These are phyloP conservation scores for Ursus arctos DNA, from an alignment of 2,113 vertebrate species.

Conservation along the genomic window DNA sequence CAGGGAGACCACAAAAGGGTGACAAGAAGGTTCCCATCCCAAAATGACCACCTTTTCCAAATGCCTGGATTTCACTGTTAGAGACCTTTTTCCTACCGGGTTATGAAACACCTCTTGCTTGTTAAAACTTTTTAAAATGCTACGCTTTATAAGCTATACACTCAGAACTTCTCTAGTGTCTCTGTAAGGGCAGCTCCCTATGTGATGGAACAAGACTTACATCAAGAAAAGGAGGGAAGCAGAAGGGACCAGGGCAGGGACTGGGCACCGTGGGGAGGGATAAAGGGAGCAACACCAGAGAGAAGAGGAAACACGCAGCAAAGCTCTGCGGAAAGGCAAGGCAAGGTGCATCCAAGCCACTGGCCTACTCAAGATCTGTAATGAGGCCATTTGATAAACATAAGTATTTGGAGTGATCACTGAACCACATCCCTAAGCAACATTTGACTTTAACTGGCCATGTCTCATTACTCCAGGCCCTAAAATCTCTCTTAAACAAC, in stretches of 20 bases:
- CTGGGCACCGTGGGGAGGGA: neutral
- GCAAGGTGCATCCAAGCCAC: neutral
- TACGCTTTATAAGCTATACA: neutral
- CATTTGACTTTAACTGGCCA: neutral
- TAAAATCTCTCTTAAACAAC: constrained; percentile 20
- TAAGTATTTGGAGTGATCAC: neutral
- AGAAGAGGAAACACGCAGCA: neutral
- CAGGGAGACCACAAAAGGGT: neutral
- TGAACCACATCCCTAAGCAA: neutral
- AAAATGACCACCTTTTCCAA: neutral
- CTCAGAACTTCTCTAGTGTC: neutral
- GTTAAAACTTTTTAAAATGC: neutral
- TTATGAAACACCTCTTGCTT: neutral
- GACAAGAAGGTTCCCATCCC: neutral
- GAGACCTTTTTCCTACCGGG: neutral
- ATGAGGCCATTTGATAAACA: neutral
- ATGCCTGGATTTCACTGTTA: neutral
- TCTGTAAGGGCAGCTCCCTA: neutral
- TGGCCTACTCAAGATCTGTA: too few relatives aligned
- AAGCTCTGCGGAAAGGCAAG: neutral
- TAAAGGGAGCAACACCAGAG: neutral
- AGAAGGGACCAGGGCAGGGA: neutral
- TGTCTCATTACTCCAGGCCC: constrained; percentile 33
- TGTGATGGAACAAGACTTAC: neutral
- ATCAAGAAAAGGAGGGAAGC: neutral